phyloP scores from a whole-genome alignment of 2,888 invertebrate genomes.

The Mechanitis mazaeus region DNA sequence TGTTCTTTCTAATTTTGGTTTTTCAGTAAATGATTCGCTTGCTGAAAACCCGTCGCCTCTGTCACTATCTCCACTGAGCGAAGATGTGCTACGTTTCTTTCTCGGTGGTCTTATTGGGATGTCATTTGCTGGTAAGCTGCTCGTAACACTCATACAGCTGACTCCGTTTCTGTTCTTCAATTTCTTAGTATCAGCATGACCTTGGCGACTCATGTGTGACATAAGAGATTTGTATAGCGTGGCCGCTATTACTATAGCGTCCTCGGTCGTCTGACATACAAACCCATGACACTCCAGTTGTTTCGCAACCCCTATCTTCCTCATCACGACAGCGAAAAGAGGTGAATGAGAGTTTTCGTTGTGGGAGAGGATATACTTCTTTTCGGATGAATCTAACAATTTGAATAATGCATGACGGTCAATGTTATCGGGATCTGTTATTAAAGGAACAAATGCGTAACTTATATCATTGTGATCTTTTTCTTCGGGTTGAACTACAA shows the following conservation, averaged over 20 bases:
- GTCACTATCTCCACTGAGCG: constrained; percentile 79
- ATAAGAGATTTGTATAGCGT: constrained; percentile 92
- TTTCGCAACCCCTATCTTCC: constrained; percentile 85
- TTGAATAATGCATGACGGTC: constrained; percentile 83
- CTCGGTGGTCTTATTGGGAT: constrained; percentile 84
- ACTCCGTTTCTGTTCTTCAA: constrained; percentile 84
- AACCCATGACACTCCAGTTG: constrained; percentile 93
- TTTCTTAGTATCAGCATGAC: constrained; percentile 73
- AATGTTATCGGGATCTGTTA: constrained; percentile 87
- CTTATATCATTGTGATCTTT: constrained; percentile 73
- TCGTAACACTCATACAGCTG: constrained; percentile 85
- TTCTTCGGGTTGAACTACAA: constrained; percentile 81
- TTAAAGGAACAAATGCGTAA: constrained; percentile 89
- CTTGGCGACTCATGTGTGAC: constrained; percentile 83
- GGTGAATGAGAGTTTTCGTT: constrained; percentile 85
- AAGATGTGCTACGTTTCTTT: constrained; percentile 82
- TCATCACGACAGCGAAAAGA: constrained; percentile 93
- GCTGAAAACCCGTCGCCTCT: constrained; percentile 72
- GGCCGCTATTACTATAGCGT: constrained; percentile 93
- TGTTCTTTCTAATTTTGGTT: constrained; percentile 70
- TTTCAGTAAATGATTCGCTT: constrained; percentile 66
- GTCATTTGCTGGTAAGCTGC: constrained; percentile 72
- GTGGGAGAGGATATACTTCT: constrained; percentile 74
- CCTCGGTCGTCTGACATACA: constrained; percentile 91
- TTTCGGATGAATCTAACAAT: constrained; percentile 71